These are phyloP conservation scores for Platycheirus rosarum DNA, from an alignment of 2,888 invertebrate genomes.

Conservation along the genomic window DNA sequence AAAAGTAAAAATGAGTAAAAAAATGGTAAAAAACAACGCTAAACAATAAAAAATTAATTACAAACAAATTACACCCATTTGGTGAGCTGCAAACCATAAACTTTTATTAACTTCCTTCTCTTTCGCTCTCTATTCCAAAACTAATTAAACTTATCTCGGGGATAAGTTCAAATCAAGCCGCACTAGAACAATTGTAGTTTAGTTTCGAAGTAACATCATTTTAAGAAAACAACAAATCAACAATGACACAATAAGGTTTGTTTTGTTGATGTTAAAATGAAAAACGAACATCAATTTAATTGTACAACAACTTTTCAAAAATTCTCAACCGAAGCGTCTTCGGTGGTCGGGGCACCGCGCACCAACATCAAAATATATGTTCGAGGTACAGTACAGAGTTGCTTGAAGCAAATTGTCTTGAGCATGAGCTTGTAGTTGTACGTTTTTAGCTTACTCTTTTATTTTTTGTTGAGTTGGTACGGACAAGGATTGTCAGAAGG, in stretches of 20 bases:
- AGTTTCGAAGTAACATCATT: constrained; percentile 30
- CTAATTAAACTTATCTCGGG: constrained; percentile 71
- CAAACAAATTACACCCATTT: constrained; percentile 70
- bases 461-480: neutral
- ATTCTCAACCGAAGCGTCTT: neutral
- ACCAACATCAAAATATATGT: constrained; percentile 17
- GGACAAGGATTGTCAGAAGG: neutral
- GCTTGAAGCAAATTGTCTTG: constrained; percentile 22
- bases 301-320: constrained; percentile 55
- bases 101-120: constrained; percentile 64
- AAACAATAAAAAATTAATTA: constrained; percentile 72
- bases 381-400: neutral
- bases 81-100: constrained; percentile 72
- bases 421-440: constrained; percentile 30
- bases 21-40: constrained; percentile 47
- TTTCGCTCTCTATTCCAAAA: constrained; percentile 46
- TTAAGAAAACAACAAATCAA: constrained; percentile 28
- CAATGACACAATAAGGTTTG: constrained; percentile 19
- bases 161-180: constrained; percentile 50
- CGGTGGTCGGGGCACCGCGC: neutral
- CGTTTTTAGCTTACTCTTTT: constrained; percentile 5
- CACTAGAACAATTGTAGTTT: constrained; percentile 9
- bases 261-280: constrained; percentile 40
- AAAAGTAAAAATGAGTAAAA: constrained; percentile 2
- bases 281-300: constrained; percentile 69